A percentile compares a stretch with the other conserved stretches of the same genome.
Conservation (phyloP, 2,113 vertebrate genomes). For the Sinocyclocheilus rhinocerous region DNA sequence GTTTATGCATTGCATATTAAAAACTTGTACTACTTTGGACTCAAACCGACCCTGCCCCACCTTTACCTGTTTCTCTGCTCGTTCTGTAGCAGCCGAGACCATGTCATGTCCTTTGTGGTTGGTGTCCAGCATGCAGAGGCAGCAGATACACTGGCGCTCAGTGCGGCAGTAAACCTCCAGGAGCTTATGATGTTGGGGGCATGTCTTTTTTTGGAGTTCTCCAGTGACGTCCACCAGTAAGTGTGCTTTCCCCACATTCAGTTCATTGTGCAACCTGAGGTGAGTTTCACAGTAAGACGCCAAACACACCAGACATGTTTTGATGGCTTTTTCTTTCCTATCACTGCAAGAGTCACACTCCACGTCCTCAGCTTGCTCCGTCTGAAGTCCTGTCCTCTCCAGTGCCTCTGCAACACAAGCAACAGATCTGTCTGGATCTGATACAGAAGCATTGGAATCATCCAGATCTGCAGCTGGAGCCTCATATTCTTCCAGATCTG, state of each 20-base stretch:
- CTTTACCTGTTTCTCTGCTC: constrained; percentile 31
- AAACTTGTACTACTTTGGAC: not conserved
- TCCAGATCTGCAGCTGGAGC: too few species aligned
- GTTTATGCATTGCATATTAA: too few species aligned
- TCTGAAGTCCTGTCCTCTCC: not conserved
- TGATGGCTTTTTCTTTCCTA: not conserved
- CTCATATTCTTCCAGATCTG: too few species aligned
- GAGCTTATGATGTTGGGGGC: constrained; percentile 13
- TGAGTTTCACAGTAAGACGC: constrained; percentile 33
- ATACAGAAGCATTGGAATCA: too few species aligned
- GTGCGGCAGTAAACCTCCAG: constrained; percentile 44
- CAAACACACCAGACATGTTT: constrained; percentile 35
- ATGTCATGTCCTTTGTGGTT: constrained; percentile 40
- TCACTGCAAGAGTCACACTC: constrained; percentile 16
- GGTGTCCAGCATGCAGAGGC: constrained; percentile 38
- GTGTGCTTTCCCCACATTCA: not conserved
- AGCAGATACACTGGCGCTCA: constrained; percentile 34
- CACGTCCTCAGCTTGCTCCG: not conserved
- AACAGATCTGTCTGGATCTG: not conserved
- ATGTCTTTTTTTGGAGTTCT: constrained; percentile 18
- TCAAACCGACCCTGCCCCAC: not conserved
- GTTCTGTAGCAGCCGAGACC: constrained; percentile 5
- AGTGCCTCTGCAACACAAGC: not conserved
- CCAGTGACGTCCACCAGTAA: not conserved
- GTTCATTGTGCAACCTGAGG: not conserved